Evolutionary conservation across 1,140 invertebrate species (phyloP).

Genomic region (Diabrotica undecimpunctata): DNA sequence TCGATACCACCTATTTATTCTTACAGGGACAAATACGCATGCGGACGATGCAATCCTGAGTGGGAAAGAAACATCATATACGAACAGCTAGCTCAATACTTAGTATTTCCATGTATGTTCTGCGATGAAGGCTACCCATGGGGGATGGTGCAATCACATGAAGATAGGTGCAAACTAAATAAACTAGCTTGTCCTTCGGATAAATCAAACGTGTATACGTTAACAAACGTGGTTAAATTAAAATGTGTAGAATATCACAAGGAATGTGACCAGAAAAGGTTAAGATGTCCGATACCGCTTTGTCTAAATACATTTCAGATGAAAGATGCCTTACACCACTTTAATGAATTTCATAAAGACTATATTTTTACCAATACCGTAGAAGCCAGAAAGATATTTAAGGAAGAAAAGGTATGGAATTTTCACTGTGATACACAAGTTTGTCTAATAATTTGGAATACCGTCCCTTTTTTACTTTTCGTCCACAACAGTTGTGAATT

Average conservation of each 20-base stretch:
- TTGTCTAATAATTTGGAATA: neutral
- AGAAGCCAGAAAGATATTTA: constrained; percentile 9
- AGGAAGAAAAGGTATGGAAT: constrained; percentile 16
- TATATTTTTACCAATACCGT: constrained; percentile 7
- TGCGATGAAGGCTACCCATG: constrained; percentile 6
- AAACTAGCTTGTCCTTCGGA: constrained; percentile 1
- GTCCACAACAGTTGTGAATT: constrained; percentile 11
- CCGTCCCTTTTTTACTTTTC: constrained; percentile 8
- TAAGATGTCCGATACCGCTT: constrained; percentile 5
- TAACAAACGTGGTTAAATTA: neutral
- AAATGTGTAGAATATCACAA: constrained; percentile 6
- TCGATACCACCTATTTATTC: constrained; percentile 11
- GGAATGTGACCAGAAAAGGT: neutral
- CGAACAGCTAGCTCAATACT: constrained; percentile 9
- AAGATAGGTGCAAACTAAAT: neutral
- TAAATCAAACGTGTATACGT: neutral
- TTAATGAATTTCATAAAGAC: constrained; percentile 5
- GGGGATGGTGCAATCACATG: constrained; percentile 3
- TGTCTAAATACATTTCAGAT: constrained; percentile 1
- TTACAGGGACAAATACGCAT: constrained; percentile 10
- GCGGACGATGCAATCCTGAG: constrained; percentile 11
- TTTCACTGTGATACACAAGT: constrained; percentile 6
- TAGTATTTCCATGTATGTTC: constrained; percentile 13
- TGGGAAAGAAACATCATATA: constrained; percentile 10
- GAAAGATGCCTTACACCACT: neutral